Conservation (phyloP, 2,888 invertebrate genomes). For the Macrosoma leucophasiata region DNA sequence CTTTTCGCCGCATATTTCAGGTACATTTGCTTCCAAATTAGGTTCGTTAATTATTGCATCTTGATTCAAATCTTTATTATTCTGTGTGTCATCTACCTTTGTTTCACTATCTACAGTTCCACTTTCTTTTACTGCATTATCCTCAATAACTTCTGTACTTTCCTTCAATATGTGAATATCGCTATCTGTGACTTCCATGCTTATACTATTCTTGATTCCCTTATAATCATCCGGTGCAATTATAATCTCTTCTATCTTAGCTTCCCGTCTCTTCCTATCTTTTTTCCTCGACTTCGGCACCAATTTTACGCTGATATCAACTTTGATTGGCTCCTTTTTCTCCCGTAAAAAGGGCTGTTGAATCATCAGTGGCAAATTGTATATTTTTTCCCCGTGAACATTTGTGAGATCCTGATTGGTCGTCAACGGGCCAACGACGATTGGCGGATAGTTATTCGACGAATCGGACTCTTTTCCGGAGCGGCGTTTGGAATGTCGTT, state of each 20-base stretch:
- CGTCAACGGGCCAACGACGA: constrained; percentile 66
- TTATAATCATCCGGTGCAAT: constrained; percentile 41
- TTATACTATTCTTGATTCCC: constrained; percentile 58
- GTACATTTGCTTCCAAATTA: no score
- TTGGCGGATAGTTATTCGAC: constrained; percentile 71
- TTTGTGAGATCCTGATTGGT: constrained; percentile 69
- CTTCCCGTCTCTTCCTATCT: constrained; percentile 54
- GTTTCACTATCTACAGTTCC: no score
- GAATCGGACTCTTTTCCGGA: constrained; percentile 75
- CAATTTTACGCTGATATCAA: constrained; percentile 85
- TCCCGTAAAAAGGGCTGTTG: constrained; percentile 77
- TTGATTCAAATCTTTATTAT: no score
- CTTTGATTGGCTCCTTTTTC: constrained; percentile 84
- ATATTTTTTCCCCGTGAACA: constrained; percentile 58
- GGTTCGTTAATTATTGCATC: no score
- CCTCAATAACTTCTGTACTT: constrained; percentile 46
- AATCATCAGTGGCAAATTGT: constrained; percentile 70
- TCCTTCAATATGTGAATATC: constrained; percentile 54
- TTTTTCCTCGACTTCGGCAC: constrained; percentile 77
- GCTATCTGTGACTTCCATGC: constrained; percentile 61
- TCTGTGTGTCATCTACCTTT: no score
- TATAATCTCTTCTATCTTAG: constrained; percentile 45
- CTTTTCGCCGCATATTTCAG: constrained; percentile 10
- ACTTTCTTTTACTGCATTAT: no score
- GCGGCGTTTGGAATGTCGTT: constrained; percentile 60